Evolutionary conservation across 2,797 vertebrate species (phyloP).

Genomic region (Helarctos malayanus): DNA sequence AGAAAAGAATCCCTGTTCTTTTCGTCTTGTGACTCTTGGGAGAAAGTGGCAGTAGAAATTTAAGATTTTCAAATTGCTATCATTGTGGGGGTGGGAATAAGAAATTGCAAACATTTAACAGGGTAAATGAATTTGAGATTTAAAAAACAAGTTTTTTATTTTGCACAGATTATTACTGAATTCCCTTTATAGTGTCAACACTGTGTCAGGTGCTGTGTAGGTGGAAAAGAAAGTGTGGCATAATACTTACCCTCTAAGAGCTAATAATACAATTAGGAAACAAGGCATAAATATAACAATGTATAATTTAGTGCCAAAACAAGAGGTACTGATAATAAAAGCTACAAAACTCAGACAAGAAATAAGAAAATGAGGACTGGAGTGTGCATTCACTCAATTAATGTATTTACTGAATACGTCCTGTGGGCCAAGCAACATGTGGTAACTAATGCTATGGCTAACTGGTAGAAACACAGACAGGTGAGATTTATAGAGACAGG

Average conservation of each 20-base stretch:
- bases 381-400: not conserved
- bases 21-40: not conserved
- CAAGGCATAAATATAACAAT: not conserved
- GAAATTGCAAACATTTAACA: constrained; percentile 12
- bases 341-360: constrained; percentile 37
- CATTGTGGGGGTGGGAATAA: not conserved
- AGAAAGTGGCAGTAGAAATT: not conserved
- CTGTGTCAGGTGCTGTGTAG: not conserved
- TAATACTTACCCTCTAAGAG: not conserved
- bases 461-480: not conserved
- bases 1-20: not conserved
- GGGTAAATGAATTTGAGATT: not conserved
- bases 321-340: constrained; percentile 28
- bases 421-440: not conserved
- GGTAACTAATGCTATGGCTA: not conserved
- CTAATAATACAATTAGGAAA: constrained; percentile 34
- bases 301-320: not conserved
- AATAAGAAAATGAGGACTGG: constrained; percentile 9
- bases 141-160: not conserved
- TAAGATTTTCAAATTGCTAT: constrained; percentile 2
- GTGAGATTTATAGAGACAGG: not conserved
- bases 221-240: not conserved
- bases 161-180: constrained; percentile 14
- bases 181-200: not conserved
- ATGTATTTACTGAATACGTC: not conserved